phyloP scores from a whole-genome alignment of 2,888 invertebrate species.

The Drosophila neotestacea region DNA sequence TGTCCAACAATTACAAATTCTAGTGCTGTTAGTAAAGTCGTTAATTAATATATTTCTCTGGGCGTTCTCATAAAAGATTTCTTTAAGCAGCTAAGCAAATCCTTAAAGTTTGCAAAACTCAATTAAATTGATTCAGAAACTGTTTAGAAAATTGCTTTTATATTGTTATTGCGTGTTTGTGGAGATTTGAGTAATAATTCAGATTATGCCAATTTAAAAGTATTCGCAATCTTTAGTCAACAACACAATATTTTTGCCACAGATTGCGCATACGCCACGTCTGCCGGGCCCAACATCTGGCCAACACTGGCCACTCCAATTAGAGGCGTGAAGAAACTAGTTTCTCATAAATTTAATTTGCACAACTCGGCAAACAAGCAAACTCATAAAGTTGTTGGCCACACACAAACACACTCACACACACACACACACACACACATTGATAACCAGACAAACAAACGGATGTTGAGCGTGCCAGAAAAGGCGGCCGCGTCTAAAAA shows the following conservation, averaged over 20 bases:
- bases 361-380: slow-evolving; percentile 67
- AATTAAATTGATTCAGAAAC: background rate
- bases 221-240: slow-evolving; percentile 15
- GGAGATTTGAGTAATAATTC: slow-evolving; percentile 9
- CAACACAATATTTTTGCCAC: slow-evolving; percentile 22
- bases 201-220: slow-evolving; percentile 11
- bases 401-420: slow-evolving; percentile 7
- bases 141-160: background rate
- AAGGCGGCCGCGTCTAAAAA: slow-evolving; percentile 54
- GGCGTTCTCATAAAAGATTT: too few species aligned
- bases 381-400: slow-evolving; percentile 68
- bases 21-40: too few species aligned
- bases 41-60: too few species aligned
- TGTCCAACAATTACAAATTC: too few species aligned
- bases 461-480: slow-evolving; percentile 64
- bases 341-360: slow-evolving; percentile 75
- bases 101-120: background rate
- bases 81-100: too few species aligned
- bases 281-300: slow-evolving; percentile 4
- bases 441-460: slow-evolving; percentile 37
- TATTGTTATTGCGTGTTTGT: background rate
- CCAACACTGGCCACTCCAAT: slow-evolving; percentile 56
- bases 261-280: slow-evolving; percentile 10
- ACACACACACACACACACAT: slow-evolving; percentile 1
- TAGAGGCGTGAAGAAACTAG: slow-evolving; percentile 67